phyloP scores from a whole-genome alignment of 2,888 invertebrate genomes.

The Chalcis sispes region DNA sequence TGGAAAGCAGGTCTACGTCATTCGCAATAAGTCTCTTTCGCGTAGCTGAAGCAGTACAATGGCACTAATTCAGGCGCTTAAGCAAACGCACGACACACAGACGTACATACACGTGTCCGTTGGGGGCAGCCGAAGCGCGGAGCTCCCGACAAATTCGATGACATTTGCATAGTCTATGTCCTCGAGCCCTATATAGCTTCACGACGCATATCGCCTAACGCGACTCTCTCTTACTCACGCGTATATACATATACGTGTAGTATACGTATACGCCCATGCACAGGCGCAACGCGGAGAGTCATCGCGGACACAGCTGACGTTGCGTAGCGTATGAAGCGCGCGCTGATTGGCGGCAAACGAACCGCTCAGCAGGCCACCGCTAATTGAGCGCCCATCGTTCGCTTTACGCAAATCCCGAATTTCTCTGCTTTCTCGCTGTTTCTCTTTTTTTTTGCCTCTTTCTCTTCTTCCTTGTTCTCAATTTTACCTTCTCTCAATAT shows the following conservation, averaged over 20 bases:
- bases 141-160: slow-evolving; percentile 15
- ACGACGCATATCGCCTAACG: neutral
- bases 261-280: neutral
- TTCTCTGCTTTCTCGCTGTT: neutral
- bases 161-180: slow-evolving; percentile 39
- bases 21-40: slow-evolving; percentile 11
- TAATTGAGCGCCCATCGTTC: neutral
- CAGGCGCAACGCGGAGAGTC: no score
- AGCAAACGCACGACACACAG: slow-evolving; percentile 27
- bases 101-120: neutral
- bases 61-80: slow-evolving; percentile 36
- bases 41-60: slow-evolving; percentile 28
- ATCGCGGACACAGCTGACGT: no score
- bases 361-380: slow-evolving; percentile 5
- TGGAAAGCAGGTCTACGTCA: no score
- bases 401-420: no score
- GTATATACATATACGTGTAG: neutral
- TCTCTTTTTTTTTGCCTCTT: neutral
- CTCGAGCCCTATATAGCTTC: neutral
- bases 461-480: no score
- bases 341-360: slow-evolving; percentile 42
- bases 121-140: neutral
- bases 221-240: neutral
- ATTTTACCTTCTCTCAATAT: no score
- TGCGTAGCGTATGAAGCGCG: slow-evolving; percentile 31